These are phyloP conservation scores for Sciurus carolinensis DNA, from an alignment of 2,797 vertebrate species.

Conservation along the genomic window DNA sequence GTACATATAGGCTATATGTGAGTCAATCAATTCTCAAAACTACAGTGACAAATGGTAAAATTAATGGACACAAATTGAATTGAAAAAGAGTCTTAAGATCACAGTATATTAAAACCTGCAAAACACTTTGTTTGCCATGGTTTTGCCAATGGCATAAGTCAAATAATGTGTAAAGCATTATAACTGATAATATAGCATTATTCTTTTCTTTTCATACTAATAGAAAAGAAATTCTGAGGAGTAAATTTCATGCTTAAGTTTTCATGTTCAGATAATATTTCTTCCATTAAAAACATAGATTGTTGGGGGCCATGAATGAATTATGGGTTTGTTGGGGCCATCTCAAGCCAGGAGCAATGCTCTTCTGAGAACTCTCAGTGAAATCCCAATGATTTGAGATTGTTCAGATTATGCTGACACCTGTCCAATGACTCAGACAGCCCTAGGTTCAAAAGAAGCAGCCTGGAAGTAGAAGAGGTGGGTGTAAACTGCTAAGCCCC, in stretches of 20 bases:
- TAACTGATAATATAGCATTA: background rate
- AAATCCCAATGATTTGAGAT: too few relatives aligned
- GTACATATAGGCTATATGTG: background rate
- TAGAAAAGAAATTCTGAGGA: background rate
- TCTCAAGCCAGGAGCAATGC: too few relatives aligned
- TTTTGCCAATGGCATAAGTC: background rate
- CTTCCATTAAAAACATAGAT: background rate
- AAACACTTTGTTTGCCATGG: background rate
- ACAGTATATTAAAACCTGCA: background rate
- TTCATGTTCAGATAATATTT: background rate
- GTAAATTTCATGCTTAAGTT: background rate
- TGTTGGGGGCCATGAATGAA: too few relatives aligned
- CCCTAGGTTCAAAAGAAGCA: too few relatives aligned
- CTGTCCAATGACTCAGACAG: too few relatives aligned
- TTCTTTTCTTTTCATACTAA: conserved; percentile 27
- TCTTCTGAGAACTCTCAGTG: too few relatives aligned
- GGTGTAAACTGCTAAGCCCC: too few relatives aligned
- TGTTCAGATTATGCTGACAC: too few relatives aligned
- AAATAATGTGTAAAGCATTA: background rate
- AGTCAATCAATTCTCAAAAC: conserved; percentile 46
- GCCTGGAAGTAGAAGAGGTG: too few relatives aligned
- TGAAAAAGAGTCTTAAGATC: conserved; percentile 11
- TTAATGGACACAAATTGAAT: background rate
- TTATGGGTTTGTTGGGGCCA: too few relatives aligned
- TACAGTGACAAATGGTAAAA: conserved; percentile 31